Evolutionary conservation across 2,113 vertebrate species (phyloP).

Genomic region (Callaeas wilsoni): DNA sequence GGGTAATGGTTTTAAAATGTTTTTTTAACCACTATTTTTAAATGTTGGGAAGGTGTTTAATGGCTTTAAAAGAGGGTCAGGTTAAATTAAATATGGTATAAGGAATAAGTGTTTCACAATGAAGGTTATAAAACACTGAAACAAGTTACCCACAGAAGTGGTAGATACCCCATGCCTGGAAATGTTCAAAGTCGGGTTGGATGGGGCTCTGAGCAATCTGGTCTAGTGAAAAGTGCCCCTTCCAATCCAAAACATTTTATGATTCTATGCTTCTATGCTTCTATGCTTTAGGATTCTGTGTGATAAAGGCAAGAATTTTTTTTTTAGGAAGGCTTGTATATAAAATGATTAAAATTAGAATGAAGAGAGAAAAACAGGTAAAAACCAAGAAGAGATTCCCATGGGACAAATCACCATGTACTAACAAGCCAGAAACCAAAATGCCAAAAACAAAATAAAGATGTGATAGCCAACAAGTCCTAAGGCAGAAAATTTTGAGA

Average conservation of each 20-base stretch:
- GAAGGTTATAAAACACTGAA: background rate
- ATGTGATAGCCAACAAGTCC: background rate
- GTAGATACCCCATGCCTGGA: too few species aligned
- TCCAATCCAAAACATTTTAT: background rate
- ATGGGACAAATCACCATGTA: background rate
- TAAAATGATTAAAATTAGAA: slow-evolving; percentile 13
- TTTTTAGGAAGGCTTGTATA: background rate
- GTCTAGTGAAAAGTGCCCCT: background rate
- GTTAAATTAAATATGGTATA: background rate
- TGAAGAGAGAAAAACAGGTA: background rate
- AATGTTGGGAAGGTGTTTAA: background rate
- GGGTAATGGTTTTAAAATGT: background rate
- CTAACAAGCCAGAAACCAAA: slow-evolving; percentile 35
- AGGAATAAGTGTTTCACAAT: background rate
- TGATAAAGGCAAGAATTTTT: background rate
- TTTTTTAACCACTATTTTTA: too few species aligned
- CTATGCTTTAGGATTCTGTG: background rate
- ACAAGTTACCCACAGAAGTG: background rate
- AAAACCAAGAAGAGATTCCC: background rate
- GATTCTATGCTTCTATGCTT: background rate
- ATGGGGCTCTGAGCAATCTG: background rate
- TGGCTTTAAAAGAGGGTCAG: background rate
- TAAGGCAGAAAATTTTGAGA: background rate
- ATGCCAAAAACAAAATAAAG: background rate
- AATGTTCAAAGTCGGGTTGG: background rate